Conservation (phyloP, 2,888 invertebrate species). For the Lamellibrachia columna region DNA sequence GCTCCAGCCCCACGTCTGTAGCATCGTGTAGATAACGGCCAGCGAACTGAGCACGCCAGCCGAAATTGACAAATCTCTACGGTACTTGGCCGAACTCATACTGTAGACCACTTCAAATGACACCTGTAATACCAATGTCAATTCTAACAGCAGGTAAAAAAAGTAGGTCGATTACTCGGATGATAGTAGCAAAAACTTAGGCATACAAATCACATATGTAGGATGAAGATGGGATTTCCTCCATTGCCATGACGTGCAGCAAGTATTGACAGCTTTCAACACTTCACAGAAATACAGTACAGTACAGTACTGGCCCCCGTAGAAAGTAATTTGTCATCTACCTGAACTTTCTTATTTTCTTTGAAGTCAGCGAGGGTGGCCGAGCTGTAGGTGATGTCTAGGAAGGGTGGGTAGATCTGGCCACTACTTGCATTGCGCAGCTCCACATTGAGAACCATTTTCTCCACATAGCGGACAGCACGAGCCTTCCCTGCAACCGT, state of each 20-base stretch:
- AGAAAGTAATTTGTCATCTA: constrained; percentile 36
- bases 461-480: constrained; percentile 55
- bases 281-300: neutral
- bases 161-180: neutral
- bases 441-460: constrained; percentile 48
- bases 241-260: too few relatives aligned
- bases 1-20: constrained; percentile 77
- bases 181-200: too few relatives aligned
- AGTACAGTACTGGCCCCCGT: too few relatives aligned
- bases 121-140: constrained; percentile 44
- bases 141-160: neutral
- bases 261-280: too few relatives aligned
- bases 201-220: too few relatives aligned
- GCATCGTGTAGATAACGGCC: constrained; percentile 72
- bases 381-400: constrained; percentile 72
- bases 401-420: constrained; percentile 73
- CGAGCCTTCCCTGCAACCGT: constrained; percentile 28
- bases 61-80: constrained; percentile 67
- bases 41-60: constrained; percentile 72
- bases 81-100: constrained; percentile 54
- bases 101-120: constrained; percentile 65
- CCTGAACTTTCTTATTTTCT: constrained; percentile 59
- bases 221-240: too few relatives aligned
- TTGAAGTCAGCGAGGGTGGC: constrained; percentile 64
- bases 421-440: constrained; percentile 63